Conservation (phyloP, 2,113 vertebrate species). For the Pandion haliaetus region DNA sequence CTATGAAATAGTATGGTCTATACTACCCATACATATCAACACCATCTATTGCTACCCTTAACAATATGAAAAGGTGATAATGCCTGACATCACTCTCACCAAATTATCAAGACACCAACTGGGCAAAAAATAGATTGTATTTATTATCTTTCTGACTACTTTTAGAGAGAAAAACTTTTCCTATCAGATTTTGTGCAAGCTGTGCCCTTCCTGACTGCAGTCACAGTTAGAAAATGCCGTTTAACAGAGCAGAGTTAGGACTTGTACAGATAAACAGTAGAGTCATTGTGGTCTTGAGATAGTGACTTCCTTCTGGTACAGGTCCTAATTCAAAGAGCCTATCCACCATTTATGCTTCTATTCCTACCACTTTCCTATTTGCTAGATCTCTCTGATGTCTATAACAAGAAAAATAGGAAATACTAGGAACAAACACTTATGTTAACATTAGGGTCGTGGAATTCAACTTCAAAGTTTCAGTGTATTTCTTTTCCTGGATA, state of each 20-base stretch:
- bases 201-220: background rate
- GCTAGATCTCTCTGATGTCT: background rate
- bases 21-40: background rate
- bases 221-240: background rate
- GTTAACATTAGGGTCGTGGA: background rate
- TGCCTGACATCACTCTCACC: background rate
- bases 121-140: background rate
- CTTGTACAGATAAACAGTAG: background rate
- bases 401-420: background rate
- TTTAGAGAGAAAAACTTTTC: background rate
- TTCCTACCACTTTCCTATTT: background rate
- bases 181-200: background rate
- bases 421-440: background rate
- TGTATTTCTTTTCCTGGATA: background rate
- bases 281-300: background rate
- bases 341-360: background rate
- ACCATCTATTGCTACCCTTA: background rate
- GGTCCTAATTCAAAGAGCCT: background rate
- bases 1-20: background rate
- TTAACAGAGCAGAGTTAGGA: background rate
- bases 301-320: background rate
- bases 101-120: background rate
- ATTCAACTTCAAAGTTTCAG: background rate
- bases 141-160: background rate
- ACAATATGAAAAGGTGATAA: background rate